A percentile compares a stretch with the other conserved stretches of the same genome.
Conservation (phyloP, 2,113 vertebrate genomes). For the Saccopteryx leptura region DNA sequence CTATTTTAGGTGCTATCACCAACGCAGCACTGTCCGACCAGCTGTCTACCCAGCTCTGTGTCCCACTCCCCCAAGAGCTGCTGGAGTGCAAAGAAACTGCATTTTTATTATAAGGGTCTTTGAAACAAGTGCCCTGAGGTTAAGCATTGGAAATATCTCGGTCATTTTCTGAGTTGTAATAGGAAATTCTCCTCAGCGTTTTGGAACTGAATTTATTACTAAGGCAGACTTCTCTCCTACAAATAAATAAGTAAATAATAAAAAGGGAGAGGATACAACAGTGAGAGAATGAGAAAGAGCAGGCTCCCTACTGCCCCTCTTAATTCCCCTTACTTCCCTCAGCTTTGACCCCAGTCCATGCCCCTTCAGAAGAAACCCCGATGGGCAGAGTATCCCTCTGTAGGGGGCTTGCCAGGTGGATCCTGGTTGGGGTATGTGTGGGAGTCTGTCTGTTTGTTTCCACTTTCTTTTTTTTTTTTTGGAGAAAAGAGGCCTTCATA, state of each 20-base stretch:
- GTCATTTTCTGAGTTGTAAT: slow-evolving; percentile 79
- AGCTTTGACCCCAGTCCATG: neutral
- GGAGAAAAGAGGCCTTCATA: neutral
- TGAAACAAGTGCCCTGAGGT: slow-evolving; percentile 77
- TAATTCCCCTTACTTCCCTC: too few relatives aligned
- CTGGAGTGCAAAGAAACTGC: slow-evolving; percentile 79
- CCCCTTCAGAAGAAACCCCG: slow-evolving; percentile 46
- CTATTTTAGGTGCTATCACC: slow-evolving; percentile 81
- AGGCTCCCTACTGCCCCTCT: neutral
- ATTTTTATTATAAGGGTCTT: slow-evolving; percentile 58
- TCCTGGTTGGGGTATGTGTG: too few relatives aligned
- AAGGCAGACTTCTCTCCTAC: slow-evolving; percentile 80
- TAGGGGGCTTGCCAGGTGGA: too few relatives aligned
- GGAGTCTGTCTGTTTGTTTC: neutral
- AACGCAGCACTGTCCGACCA: slow-evolving; percentile 27
- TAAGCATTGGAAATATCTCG: slow-evolving; percentile 75
- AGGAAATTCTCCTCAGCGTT: slow-evolving; percentile 81
- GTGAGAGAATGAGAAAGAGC: neutral
- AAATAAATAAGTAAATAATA: neutral
- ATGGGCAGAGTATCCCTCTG: too few relatives aligned
- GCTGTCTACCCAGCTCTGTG: slow-evolving; percentile 29
- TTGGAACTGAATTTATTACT: slow-evolving; percentile 64
- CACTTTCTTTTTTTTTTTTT: neutral
- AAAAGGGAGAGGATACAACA: neutral
- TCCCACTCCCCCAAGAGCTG: neutral